Percentiles rank a stretch among this genome's conserved stretches.
Conservation (phyloP, 2,888 invertebrate genomes). For the Altica lythri region DNA sequence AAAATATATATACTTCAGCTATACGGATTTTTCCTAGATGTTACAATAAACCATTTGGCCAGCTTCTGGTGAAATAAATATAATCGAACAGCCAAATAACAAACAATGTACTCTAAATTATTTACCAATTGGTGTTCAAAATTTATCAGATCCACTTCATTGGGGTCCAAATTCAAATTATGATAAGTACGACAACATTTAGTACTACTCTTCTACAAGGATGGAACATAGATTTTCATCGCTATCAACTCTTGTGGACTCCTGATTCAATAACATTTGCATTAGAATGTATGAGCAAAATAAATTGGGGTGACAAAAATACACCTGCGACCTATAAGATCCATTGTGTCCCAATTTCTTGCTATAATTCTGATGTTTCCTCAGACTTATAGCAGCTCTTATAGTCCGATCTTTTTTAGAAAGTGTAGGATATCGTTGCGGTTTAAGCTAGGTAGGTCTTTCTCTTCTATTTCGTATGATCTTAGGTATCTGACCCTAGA, state of each 20-base stretch:
- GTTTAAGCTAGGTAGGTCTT: too few species aligned
- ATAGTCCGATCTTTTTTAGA: too few species aligned
- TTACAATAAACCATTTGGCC: constrained; percentile 73
- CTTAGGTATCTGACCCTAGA: too few species aligned
- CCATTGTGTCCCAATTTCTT: too few species aligned
- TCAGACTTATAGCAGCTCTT: too few species aligned
- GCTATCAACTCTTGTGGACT: constrained; percentile 71
- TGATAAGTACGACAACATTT: constrained; percentile 64
- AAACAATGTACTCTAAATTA: constrained; percentile 46
- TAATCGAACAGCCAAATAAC: constrained; percentile 71
- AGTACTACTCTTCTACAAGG: constrained; percentile 52
- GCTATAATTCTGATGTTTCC: too few species aligned
- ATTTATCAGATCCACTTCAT: constrained; percentile 67
- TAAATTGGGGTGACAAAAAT: too few species aligned
- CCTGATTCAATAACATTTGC: constrained; percentile 59
- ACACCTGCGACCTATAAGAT: too few species aligned
- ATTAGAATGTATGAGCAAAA: too few species aligned
- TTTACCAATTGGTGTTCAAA: constrained; percentile 61
- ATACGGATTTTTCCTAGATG: constrained; percentile 71
- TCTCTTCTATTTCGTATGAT: too few species aligned
- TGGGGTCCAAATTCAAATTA: constrained; percentile 65
- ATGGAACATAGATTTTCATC: constrained; percentile 65
- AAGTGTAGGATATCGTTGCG: too few species aligned
- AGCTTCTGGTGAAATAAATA: constrained; percentile 73
- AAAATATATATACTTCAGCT: constrained; percentile 54